Conservation (phyloP, 1,140 invertebrate genomes). For the Papilio glaucus region DNA sequence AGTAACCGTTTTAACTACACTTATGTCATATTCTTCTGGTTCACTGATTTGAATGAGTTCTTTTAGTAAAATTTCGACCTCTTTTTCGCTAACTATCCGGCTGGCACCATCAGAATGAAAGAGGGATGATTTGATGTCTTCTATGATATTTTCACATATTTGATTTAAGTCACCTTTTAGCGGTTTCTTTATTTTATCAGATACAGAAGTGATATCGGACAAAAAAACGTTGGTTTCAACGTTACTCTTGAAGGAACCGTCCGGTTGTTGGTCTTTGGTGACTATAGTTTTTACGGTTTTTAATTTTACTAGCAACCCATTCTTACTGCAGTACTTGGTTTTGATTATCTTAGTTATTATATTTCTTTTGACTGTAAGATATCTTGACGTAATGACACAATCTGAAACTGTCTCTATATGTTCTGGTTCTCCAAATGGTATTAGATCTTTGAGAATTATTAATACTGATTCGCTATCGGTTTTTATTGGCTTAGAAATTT, state of each 20-base stretch:
- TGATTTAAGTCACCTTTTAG: neutral
- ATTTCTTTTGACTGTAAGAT: slow-evolving; percentile 1
- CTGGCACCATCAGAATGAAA: neutral
- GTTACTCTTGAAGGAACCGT: slow-evolving; percentile 5
- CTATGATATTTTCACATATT: slow-evolving; percentile 32
- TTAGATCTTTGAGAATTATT: slow-evolving; percentile 27
- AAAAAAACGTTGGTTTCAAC: neutral
- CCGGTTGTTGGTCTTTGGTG: slow-evolving; percentile 21
- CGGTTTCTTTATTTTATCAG: neutral
- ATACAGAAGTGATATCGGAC: slow-evolving; percentile 15
- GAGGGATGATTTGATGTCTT: neutral
- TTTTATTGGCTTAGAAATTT: slow-evolving; percentile 23
- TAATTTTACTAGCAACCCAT: slow-evolving; percentile 21
- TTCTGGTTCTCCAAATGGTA: slow-evolving; percentile 14
- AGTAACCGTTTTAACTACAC: neutral
- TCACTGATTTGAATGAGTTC: slow-evolving; percentile 32
- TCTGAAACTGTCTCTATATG: slow-evolving; percentile 13
- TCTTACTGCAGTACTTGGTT: slow-evolving; percentile 16
- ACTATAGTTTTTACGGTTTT: slow-evolving; percentile 5
- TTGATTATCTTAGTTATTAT: slow-evolving; percentile 25
- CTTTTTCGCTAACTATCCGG: slow-evolving; percentile 18
- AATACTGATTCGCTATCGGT: slow-evolving; percentile 10
- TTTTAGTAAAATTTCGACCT: slow-evolving; percentile 13
- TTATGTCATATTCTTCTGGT: slow-evolving; percentile 35
- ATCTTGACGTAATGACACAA: slow-evolving; percentile 2